Base-by-base conservation (phyloP, 2,888 invertebrate species). In the Chymomyza fuscimana region DNA sequence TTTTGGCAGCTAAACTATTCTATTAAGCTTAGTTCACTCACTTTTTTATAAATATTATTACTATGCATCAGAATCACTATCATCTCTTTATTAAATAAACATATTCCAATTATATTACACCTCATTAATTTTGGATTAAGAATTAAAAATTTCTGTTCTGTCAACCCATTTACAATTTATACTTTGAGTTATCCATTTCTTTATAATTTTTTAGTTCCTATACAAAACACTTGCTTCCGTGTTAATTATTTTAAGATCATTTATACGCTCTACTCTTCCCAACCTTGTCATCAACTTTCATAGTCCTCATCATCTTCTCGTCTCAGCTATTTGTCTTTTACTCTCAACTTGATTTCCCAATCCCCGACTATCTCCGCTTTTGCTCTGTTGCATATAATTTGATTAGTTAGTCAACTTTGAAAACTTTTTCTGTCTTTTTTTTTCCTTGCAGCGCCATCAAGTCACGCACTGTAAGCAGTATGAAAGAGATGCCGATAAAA, bases 341-440 rank as follows among this genome's bases (percentile, higher is more conserved):
- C 40, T 10, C 40, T 12, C 12, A 46, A 46, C 40, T 46, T 40
- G 9, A 40, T 40, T 6, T 46, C 40, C 40, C 40, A 3, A 29
- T 7, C 40, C 7, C 32, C 52, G 16, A 12, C 40, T 12, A 46
- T 46, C 40, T 46, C 40, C 4, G 40, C 40, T 46, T 46, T 12
- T 2, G 40, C 4, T 46, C 40, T 46, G 40, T 46, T 46, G 40
- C 40, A 46, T 46, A 54, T 74, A 76, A 82, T 84, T 79, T 74
- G 78, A 82, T 84, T 81, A 79, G 74, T 74, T 70, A 70, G 5
- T 46, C 73, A 70, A 80, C 80, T 74, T 76, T 66, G 63, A 65
- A 65, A 79, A 82, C 73, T 81, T 71, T 80, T 65, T 77, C 72
- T 61, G 65, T 32, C 32, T 32, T 32, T 32, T 32, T 32, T 9